These are phyloP conservation scores for Muscicapa comitata DNA, from an alignment of 2,797 vertebrate genomes.

Conservation along the genomic window DNA sequence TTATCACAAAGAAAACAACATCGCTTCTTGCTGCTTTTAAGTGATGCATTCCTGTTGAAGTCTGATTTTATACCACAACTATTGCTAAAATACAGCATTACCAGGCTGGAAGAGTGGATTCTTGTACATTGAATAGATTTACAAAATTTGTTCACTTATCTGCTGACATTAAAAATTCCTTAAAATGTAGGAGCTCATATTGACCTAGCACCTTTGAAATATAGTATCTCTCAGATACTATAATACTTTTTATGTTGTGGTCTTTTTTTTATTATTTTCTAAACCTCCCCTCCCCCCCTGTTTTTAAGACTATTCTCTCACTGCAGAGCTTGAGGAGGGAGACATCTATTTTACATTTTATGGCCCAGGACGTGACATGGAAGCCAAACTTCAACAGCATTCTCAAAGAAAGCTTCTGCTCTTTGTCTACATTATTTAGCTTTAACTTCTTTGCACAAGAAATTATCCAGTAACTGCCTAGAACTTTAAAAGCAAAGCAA, in stretches of 20 bases:
- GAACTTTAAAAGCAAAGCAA: slow-evolving; percentile 18
- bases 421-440: not conserved
- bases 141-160: not conserved
- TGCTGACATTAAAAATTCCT: slow-evolving; percentile 12
- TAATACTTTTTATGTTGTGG: not conserved
- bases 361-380: not conserved
- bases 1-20: slow-evolving; percentile 57
- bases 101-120: not conserved
- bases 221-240: not conserved
- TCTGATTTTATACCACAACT: slow-evolving; percentile 22
- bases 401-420: not conserved
- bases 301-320: not conserved
- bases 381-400: not conserved
- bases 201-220: not conserved
- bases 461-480: not conserved
- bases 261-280: not conserved
- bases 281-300: not conserved
- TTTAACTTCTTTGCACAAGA: not conserved
- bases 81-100: not conserved
- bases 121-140: not conserved
- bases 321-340: slow-evolving; percentile 6
- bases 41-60: not conserved
- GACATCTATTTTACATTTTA: slow-evolving; percentile 46
- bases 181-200: not conserved
- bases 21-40: slow-evolving; percentile 50